These are phyloP conservation scores for Enteromius radiatus DNA, from an alignment of 2,797 vertebrate species.

Conservation along the genomic window DNA sequence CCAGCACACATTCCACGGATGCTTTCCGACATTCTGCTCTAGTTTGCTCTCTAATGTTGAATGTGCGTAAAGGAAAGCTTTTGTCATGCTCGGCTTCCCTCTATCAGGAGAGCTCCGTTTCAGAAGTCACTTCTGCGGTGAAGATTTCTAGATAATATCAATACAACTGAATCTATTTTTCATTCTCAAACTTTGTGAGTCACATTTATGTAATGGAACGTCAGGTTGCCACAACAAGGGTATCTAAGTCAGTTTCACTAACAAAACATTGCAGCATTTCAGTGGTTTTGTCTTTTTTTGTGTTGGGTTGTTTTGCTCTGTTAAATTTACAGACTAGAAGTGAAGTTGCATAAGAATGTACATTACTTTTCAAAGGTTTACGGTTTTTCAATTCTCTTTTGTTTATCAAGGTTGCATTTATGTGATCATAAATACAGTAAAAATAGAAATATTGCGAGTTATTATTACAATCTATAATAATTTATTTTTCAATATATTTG, in stretches of 20 bases:
- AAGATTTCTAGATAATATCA: conserved; percentile 1
- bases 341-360: background rate
- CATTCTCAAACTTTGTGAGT: background rate
- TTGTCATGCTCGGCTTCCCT: background rate
- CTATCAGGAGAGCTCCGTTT: background rate
- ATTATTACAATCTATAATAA: background rate
- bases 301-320: background rate
- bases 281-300: background rate
- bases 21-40: background rate
- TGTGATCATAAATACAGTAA: background rate
- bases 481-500: background rate
- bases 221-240: conserved; percentile 3
- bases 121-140: background rate
- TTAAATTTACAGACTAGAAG: background rate
- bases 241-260: background rate
- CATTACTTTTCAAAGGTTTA: background rate
- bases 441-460: background rate
- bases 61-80: conserved; percentile 27
- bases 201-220: background rate
- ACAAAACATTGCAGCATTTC: background rate
- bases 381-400: background rate
- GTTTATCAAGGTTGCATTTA: background rate
- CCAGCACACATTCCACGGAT: conserved; percentile 22
- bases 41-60: background rate
- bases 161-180: conserved; percentile 1